Evolutionary conservation across 2,797 vertebrate genomes (phyloP), one percentile per base, ranked within the genome.

Genomic region (Amblyopsis hoosieri): DNA sequence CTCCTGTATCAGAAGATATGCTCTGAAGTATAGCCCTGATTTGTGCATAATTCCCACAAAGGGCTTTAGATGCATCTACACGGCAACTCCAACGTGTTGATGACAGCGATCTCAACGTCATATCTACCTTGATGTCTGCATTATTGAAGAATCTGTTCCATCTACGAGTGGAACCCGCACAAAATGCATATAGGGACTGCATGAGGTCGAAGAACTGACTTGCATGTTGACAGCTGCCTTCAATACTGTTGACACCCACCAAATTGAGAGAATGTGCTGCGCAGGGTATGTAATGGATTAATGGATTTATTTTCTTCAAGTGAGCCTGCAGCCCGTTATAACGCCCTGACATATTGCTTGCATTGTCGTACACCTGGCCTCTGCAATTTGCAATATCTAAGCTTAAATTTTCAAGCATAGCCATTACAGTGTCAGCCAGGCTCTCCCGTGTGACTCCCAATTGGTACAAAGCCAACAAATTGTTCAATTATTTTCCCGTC

Each of bases 31-130:
- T 51, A 51, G 2, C 47, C 47, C 60, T 52, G 1, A 61, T 64
- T 33, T 64, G 54, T 57, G 54, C 53, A 64, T 56, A 57, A 45
- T 66, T 66, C 17, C 11, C 49, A 59, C 57, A 60, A 53, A 67
- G 37, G 60, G 49, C 57, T 33, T 60, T 60, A 23, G 55, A 52
- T 59, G 64, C 31, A 51, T 66, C 55, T 66, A 48, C 31, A 59
- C 49, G 48, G 13, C 14, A 19, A 66, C 64, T 66, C 55, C 48
- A 53, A 13, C 3, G 64, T 37, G 56, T 66, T 3, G 33, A 59
- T 51, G 63, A 65, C 12, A 65, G 54, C 17, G 45, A 57, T 65
- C 57, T 57, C 46, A 65, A 42, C 19, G 33, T 54, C 50, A 19
- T 54, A 13, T 61, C 59, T 33, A 61, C 13, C 37, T 54, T 62